Conservation (phyloP, 2,888 invertebrate genomes). For the Fragum sueziense region DNA sequence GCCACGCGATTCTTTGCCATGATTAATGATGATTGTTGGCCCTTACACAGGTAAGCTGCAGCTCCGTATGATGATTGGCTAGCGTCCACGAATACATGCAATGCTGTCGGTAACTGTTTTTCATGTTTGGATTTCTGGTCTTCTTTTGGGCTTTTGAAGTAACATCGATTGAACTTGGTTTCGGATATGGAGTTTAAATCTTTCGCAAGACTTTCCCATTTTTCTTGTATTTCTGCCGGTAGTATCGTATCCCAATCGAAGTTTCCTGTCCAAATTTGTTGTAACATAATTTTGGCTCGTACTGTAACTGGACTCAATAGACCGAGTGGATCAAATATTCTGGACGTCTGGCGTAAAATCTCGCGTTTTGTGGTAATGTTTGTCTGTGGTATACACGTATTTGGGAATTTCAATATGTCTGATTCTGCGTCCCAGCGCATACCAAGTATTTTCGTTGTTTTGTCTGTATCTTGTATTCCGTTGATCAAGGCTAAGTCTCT, state of each 20-base stretch:
- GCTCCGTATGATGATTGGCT: no score
- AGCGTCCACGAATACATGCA: no score
- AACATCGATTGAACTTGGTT: no score
- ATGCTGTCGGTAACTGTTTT: no score
- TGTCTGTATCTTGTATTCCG: background rate
- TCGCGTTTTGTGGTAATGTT: background rate
- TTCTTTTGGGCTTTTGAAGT: no score
- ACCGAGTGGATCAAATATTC: conserved; percentile 18
- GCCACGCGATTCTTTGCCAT: background rate
- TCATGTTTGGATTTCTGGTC: no score
- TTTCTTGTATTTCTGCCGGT: background rate
- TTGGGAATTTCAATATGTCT: background rate
- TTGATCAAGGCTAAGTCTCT: no score
- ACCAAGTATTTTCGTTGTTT: background rate
- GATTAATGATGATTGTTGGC: no score
- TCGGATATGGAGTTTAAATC: no score
- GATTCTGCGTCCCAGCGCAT: background rate
- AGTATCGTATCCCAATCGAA: background rate
- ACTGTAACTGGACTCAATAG: conserved; percentile 12
- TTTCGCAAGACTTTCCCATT: background rate
- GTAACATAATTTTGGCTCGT: background rate
- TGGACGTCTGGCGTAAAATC: background rate
- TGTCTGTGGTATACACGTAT: background rate
- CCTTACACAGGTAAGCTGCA: no score
- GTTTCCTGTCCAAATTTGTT: background rate